Base-by-base conservation (phyloP, 2,888 invertebrate genomes). In the Ephialtes manifestator region DNA sequence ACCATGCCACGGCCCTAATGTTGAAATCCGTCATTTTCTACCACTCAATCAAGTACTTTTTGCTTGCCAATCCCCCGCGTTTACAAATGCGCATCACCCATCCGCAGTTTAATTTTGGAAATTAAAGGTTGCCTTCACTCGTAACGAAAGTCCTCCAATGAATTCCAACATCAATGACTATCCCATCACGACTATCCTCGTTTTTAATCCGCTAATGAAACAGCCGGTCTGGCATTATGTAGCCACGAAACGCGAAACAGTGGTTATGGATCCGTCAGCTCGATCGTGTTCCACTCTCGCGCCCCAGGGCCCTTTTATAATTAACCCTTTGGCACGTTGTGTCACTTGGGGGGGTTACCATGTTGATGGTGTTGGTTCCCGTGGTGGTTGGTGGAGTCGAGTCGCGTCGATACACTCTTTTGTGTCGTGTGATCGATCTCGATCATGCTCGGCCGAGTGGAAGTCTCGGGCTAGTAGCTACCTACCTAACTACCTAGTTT, bases 371-470 rank as follows among this genome's bases (percentile, higher is more conserved):
- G 63, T 35, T 81, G 43, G 46, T 48, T 24, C 18, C 39, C 46
- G 55, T 53, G 48, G 51, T 60, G 46, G 18, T 20, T 20, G 51
- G 51, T 20, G 51, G 39, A 74, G 31, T 81, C 48, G 58, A 60
- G 75, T 70, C 75, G 48, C 70, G 51, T 53, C 55, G 51, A 48
- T 76, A 65, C 77, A 82, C 81, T 89, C 90, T 91, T 92, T 91
- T 92, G 90, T 92, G 87, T 86, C 85, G 86, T 83, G 84, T 86
- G 91, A 92, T 92, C 92, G 90, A 90, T 90, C 90, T 90, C 89
- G 89, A 90, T 92, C 90, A 92, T 87, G 93, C 93, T 93, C 87
- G 89, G 74, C 89, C 90, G 90, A 92, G 93, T 85, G 90, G 92
- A 92, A 93, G 79, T 75, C 76, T 75, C 63, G 75, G 86, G 85